Base-by-base conservation (phyloP, 2,113 vertebrate genomes). In the Cephalopholis sonnerati region DNA sequence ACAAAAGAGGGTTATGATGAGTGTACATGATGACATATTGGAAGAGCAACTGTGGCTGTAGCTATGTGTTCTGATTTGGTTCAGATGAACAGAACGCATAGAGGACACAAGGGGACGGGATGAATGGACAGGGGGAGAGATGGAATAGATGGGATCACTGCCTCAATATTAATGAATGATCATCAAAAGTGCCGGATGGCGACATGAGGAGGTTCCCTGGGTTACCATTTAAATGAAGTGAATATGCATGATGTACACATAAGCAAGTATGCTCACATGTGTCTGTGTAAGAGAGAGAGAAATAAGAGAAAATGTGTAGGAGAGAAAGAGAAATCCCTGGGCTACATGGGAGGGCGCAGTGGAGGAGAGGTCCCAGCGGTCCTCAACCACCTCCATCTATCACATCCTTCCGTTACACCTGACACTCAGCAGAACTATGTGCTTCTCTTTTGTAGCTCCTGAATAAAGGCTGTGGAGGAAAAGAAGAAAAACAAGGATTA, bases 361-460 rank as follows among this genome's bases (percentile, higher is more conserved):
- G 70, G 88, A 87, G 84, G 80, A 85, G 77, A 77, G 68, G 74
- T 86, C 80, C 84, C 79, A 22, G 55, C 36, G 12, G 70, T 67
- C 76, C 77, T 65, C 32, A 50, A 63, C 53, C 70, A 27, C 85
- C 84, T 85, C 83, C 83, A 81, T 85, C 75, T 32, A 77, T 87
- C 75, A 25, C 82, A 85, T 73, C 87, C 87, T 89, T 89, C 91
- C 7, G 13, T 88, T 82, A 81, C 74, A 85, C 85, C 86, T 79
- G 74, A 89, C 9, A 48, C 41, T 66, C 85, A 83, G 69, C 82
- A 83, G 79, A 90, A 94, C 95, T 97, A 97, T 92, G 96, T 96
- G 79, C 95, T 94, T 93, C 95, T 94, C 87, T 97, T 97, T 89
- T 96, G 96, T 91, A 98, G 93, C 94, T 97, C 97, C 90, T 96